Evolutionary conservation across 1,140 invertebrate genomes (phyloP).

Genomic region (Sinonovacula constricta): DNA sequence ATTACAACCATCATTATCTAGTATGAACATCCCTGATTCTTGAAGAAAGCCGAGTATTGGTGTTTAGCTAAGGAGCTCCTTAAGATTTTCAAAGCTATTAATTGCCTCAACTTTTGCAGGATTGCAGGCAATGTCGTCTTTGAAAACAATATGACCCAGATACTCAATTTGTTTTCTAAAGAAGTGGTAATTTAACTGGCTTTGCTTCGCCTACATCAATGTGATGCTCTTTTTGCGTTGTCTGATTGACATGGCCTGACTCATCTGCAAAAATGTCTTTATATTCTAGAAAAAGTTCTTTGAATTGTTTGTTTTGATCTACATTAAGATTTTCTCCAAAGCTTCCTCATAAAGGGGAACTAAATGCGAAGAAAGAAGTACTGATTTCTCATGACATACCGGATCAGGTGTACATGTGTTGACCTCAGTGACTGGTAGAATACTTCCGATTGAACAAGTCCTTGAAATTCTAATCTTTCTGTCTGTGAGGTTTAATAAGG

Average conservation of each 20-base stretch:
- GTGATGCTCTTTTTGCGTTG: conserved; percentile 33
- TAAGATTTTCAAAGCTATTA: background rate
- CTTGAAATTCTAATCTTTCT: background rate
- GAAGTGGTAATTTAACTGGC: conserved; percentile 42
- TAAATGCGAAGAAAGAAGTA: conserved; percentile 15
- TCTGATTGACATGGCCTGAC: conserved; percentile 20
- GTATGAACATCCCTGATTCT: background rate
- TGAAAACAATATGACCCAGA: background rate
- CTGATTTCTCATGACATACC: background rate
- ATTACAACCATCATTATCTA: conserved; percentile 27
- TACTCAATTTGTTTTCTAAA: conserved; percentile 14
- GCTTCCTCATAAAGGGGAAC: conserved; percentile 18
- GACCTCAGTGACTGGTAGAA: background rate
- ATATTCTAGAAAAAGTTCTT: conserved; percentile 1
- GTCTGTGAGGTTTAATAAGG: conserved; percentile 25
- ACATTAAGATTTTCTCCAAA: conserved; percentile 17
- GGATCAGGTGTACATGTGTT: background rate
- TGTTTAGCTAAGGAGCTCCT: background rate
- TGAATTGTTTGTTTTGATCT: background rate
- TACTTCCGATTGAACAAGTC: background rate
- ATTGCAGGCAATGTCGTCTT: background rate
- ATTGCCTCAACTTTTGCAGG: background rate
- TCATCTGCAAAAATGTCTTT: conserved; percentile 43
- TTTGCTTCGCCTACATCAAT: conserved; percentile 45
- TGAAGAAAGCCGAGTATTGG: conserved; percentile 15